Evolutionary conservation across 1,140 invertebrate genomes (phyloP).

Genomic region (Calliphora vicina): DNA sequence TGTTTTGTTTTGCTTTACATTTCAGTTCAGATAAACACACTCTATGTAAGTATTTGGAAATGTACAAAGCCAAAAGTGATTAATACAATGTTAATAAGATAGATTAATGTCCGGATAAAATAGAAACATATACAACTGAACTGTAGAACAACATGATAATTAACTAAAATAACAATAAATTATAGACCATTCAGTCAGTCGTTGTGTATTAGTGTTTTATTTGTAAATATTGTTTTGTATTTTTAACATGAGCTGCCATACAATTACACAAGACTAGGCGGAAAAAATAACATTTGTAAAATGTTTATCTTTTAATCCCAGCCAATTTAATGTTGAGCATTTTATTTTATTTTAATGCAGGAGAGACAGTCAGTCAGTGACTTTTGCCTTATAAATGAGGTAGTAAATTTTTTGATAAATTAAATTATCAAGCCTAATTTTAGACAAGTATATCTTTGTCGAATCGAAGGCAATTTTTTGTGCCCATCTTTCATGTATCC

Average conservation of each 20-base stretch:
- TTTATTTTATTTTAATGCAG: too few relatives aligned
- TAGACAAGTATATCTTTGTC: too few relatives aligned
- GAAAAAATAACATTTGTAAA: background rate
- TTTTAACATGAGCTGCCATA: background rate
- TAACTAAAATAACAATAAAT: slow-evolving; percentile 1
- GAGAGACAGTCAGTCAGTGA: too few relatives aligned
- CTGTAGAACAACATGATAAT: background rate
- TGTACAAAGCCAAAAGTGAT: background rate
- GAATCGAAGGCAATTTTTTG: too few relatives aligned
- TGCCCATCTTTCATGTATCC: too few relatives aligned
- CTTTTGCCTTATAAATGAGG: too few relatives aligned
- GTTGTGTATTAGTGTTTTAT: background rate
- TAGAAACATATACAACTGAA: background rate
- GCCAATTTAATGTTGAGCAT: background rate
- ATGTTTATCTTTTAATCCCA: background rate
- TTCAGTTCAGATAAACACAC: too few relatives aligned
- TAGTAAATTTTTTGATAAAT: too few relatives aligned
- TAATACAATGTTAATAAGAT: background rate
- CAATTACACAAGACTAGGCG: background rate
- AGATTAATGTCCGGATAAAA: background rate
- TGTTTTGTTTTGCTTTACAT: too few relatives aligned
- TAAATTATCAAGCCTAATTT: too few relatives aligned
- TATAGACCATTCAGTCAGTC: background rate
- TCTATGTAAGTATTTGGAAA: too few relatives aligned
- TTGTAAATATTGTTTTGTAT: background rate